Percentiles rank a stretch among this genome's conserved stretches.
These are phyloP conservation scores for Petaurus breviceps DNA, from an alignment of 2,113 vertebrate genomes.

Conservation along the genomic window DNA sequence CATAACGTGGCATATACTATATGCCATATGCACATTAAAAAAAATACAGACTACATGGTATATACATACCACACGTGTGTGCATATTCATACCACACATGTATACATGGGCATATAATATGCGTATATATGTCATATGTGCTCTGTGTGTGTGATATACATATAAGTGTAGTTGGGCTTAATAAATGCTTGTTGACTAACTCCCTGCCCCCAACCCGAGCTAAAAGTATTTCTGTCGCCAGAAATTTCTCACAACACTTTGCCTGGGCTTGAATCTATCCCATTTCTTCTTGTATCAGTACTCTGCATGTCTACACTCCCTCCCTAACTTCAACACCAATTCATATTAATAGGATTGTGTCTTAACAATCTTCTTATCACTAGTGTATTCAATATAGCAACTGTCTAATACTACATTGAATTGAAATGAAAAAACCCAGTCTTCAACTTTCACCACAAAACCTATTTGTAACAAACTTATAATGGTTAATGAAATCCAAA, in stretches of 20 bases:
- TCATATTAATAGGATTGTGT: neutral
- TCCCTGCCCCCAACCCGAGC: neutral
- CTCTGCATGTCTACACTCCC: neutral
- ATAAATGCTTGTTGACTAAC: neutral
- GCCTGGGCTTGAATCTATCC: neutral
- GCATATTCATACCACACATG: no score
- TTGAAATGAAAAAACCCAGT: neutral
- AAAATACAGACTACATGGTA: no score
- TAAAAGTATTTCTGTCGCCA: neutral
- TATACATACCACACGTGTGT: no score
- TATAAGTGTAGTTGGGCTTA: neutral
- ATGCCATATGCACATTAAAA: no score
- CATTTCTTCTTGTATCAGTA: neutral
- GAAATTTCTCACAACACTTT: neutral
- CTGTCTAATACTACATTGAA: neutral
- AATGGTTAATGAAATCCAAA: neutral
- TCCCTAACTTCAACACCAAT: neutral
- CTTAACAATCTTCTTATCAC: neutral
- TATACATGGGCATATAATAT: no score
- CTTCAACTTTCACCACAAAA: neutral
- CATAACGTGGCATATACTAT: no score
- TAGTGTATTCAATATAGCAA: neutral
- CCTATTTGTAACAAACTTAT: neutral
- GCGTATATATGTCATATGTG: no score
- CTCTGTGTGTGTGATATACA: no score